These are phyloP conservation scores for Pseudocheirus occidentalis DNA, from an alignment of 2,797 vertebrate species.

Conservation along the genomic window DNA sequence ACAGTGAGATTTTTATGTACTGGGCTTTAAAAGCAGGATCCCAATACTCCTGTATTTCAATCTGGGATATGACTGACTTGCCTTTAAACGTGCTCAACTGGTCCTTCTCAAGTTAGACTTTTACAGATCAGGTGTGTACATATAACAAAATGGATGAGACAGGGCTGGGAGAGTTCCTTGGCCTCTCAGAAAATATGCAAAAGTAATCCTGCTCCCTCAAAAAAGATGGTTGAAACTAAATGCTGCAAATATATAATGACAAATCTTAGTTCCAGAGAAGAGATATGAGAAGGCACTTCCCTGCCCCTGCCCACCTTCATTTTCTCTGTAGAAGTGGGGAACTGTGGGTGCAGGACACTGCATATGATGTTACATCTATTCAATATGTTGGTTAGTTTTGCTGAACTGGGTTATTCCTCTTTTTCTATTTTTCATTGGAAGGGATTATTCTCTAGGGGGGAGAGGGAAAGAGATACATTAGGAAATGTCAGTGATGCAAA, in stretches of 20 bases:
- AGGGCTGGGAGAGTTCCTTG: background rate
- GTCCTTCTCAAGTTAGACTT: background rate
- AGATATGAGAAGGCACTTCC: background rate
- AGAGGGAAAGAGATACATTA: background rate
- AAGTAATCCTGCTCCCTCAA: background rate
- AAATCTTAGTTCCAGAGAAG: background rate
- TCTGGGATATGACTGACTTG: background rate
- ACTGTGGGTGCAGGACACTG: background rate
- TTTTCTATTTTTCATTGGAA: background rate
- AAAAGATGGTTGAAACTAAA: background rate
- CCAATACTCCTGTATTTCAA: background rate
- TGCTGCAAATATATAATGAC: background rate
- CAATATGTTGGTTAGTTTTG: background rate
- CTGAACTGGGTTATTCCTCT: background rate
- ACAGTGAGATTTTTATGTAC: background rate
- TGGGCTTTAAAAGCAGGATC: background rate
- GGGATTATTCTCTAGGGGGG: background rate
- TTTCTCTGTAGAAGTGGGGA: background rate
- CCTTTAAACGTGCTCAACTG: background rate
- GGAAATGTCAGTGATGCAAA: background rate
- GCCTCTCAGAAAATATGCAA: background rate
- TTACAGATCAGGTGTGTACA: background rate
- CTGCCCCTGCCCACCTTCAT: background rate
- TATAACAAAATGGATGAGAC: background rate
- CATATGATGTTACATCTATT: background rate